These are phyloP conservation scores for Synanthedon myopaeformis DNA, from an alignment of 2,888 invertebrate genomes.

Conservation along the genomic window DNA sequence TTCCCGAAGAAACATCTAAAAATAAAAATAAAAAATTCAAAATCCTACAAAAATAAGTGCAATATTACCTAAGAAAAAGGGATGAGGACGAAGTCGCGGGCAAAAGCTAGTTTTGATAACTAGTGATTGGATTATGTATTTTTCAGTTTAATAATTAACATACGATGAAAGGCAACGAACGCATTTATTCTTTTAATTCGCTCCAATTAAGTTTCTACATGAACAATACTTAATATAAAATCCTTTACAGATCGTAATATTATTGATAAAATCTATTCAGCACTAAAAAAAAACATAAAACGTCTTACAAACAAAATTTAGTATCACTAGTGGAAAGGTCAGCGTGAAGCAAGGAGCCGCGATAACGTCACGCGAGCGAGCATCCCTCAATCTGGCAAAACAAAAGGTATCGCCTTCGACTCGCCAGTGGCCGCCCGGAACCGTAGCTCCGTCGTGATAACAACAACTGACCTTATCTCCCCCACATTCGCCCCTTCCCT, in stretches of 20 bases:
- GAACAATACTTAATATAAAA: too few relatives aligned
- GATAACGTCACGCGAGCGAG: constrained; percentile 64
- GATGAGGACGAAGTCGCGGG: too few relatives aligned
- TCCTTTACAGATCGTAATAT: not conserved
- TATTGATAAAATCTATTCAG: not conserved
- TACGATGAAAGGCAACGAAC: too few relatives aligned
- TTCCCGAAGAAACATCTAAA: too few relatives aligned
- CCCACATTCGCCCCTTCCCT: constrained; percentile 19
- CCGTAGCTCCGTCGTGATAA: constrained; percentile 55
- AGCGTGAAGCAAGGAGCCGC: constrained; percentile 37
- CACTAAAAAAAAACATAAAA: constrained; percentile 34
- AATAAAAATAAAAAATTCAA: too few relatives aligned
- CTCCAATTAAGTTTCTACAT: too few relatives aligned
- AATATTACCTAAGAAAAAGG: too few relatives aligned
- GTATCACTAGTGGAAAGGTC: constrained; percentile 60
- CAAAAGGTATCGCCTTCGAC: constrained; percentile 66
- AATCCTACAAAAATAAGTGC: too few relatives aligned
- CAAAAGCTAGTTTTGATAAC: too few relatives aligned
- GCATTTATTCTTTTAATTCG: too few relatives aligned
- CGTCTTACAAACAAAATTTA: constrained; percentile 59
- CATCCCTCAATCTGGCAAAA: constrained; percentile 64
- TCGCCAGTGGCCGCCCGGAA: constrained; percentile 57
- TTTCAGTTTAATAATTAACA: too few relatives aligned
- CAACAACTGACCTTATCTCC: constrained; percentile 53
- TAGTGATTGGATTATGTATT: too few relatives aligned